phyloP scores from a whole-genome alignment of 1,140 invertebrate species.

The Littorina saxatilis region DNA sequence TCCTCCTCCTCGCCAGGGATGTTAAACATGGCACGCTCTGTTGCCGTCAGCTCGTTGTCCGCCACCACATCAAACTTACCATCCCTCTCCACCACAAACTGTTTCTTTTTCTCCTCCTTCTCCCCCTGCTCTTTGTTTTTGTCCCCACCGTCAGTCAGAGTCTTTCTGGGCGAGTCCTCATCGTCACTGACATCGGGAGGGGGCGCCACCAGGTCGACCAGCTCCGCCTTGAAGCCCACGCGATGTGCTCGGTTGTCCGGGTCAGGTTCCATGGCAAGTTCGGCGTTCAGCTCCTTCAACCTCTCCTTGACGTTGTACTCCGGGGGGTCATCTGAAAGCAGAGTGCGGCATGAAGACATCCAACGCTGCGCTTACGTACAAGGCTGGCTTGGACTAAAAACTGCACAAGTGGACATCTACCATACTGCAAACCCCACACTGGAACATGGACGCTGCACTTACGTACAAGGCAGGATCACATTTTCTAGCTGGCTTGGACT shows the following conservation, averaged over 20 bases:
- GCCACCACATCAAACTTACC: slow-evolving; percentile 70
- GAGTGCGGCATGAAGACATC: neutral
- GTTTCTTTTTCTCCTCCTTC: slow-evolving; percentile 24
- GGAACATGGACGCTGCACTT: too few relatives aligned
- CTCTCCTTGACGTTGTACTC: slow-evolving; percentile 71
- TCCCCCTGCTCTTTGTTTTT: neutral
- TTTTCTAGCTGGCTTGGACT: too few relatives aligned
- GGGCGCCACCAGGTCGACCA: slow-evolving; percentile 69
- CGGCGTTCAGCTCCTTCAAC: slow-evolving; percentile 68
- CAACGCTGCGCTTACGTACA: too few relatives aligned
- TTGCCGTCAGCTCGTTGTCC: slow-evolving; percentile 64
- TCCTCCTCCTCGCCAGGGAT: slow-evolving; percentile 18
- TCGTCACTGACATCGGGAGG: slow-evolving; percentile 66
- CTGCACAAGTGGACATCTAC: too few relatives aligned
- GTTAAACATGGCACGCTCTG: slow-evolving; percentile 39
- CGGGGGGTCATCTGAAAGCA: slow-evolving; percentile 65
- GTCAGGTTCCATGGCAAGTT: slow-evolving; percentile 69
- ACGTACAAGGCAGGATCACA: too few relatives aligned
- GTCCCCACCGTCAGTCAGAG: slow-evolving; percentile 16
- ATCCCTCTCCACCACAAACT: slow-evolving; percentile 67
- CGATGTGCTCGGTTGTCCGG: slow-evolving; percentile 59
- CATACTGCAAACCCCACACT: too few relatives aligned
- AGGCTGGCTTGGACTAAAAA: too few relatives aligned
- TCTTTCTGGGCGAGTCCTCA: slow-evolving; percentile 48
- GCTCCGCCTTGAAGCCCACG: slow-evolving; percentile 69